Evolutionary conservation across 2,113 vertebrate genomes (phyloP).

Genomic region (Nymphicus hollandicus): DNA sequence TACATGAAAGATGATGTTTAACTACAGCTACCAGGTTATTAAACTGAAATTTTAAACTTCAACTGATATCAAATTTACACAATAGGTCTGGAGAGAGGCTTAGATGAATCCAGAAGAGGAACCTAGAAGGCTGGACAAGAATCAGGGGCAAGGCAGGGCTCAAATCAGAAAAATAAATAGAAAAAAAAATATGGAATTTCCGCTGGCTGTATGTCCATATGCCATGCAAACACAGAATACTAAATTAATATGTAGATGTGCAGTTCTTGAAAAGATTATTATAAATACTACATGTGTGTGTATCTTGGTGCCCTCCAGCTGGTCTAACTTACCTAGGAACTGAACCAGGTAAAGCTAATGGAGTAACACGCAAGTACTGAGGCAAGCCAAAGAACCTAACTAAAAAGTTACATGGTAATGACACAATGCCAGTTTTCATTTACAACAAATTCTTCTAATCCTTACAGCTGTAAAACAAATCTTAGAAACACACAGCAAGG

Average conservation of each 20-base stretch:
- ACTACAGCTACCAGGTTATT: background rate
- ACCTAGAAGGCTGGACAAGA: background rate
- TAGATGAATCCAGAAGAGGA: background rate
- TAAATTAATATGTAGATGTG: background rate
- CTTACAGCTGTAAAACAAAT: slow-evolving; percentile 28
- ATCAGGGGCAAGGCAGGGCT: background rate
- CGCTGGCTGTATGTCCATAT: background rate
- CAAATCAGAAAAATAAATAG: background rate
- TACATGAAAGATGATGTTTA: background rate
- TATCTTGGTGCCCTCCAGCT: background rate
- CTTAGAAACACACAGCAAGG: slow-evolving; percentile 12
- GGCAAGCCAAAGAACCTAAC: background rate
- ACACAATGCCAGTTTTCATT: slow-evolving; percentile 26
- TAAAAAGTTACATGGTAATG: background rate
- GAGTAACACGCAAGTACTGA: background rate
- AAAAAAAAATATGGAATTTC: background rate
- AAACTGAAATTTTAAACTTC: slow-evolving; percentile 2
- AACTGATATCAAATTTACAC: background rate
- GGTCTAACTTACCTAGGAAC: background rate
- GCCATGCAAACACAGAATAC: background rate
- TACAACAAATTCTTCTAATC: slow-evolving; percentile 52
- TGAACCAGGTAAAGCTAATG: background rate
- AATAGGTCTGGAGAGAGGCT: background rate
- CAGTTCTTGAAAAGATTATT: background rate
- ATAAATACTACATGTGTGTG: background rate